A percentile compares a stretch with the other conserved stretches of the same genome.
Evolutionary conservation across 2,888 invertebrate genomes (phyloP).

Genomic region (Choreutis nemorana): DNA sequence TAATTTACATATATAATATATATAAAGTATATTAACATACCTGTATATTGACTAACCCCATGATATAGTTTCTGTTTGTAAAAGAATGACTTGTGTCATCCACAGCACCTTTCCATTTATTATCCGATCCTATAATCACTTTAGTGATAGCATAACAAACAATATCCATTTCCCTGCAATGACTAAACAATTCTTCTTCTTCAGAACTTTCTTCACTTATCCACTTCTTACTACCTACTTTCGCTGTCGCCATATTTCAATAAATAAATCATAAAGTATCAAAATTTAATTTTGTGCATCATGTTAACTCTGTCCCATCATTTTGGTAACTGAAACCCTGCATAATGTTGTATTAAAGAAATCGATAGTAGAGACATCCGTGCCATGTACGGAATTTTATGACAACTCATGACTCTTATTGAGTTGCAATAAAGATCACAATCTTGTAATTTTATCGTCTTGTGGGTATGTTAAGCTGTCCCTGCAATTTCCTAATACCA

Average conservation of each 20-base stretch:
- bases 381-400: constrained; percentile 43
- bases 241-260: constrained; percentile 28
- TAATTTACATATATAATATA: constrained; percentile 2
- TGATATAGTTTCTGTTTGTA: constrained; percentile 50
- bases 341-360: constrained; percentile 28
- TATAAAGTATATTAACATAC: constrained; percentile 17
- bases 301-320: constrained; percentile 35
- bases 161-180: constrained; percentile 58
- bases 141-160: constrained; percentile 53
- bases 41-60: constrained; percentile 61
- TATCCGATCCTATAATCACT: constrained; percentile 50
- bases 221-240: constrained; percentile 54
- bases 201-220: constrained; percentile 61
- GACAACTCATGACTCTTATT: no score
- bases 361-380: constrained; percentile 54
- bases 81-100: constrained; percentile 31
- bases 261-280: neutral
- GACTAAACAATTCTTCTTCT: constrained; percentile 51
- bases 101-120: constrained; percentile 49
- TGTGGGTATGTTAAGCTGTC: no score
- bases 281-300: constrained; percentile 1
- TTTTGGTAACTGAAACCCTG: constrained; percentile 34
- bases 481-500: constrained; percentile 32
- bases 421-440: no score
- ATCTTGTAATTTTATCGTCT: no score